Conservation (phyloP, 2,113 vertebrate genomes). For the Phocoena phocoena region DNA sequence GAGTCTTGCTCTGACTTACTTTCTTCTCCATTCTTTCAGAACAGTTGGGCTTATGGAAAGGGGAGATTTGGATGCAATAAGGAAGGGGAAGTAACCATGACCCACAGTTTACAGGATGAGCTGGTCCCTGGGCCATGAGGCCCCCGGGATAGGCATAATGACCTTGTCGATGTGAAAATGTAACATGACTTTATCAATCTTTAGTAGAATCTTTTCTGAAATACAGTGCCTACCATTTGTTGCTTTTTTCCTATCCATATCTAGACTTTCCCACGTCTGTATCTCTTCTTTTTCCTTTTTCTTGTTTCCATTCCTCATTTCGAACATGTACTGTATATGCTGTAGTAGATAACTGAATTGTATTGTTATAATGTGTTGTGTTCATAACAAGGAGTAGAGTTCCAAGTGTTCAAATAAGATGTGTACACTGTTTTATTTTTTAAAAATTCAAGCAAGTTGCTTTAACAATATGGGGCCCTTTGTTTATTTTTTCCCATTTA, state of each 20-base stretch:
- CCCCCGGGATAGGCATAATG: neutral
- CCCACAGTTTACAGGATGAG: neutral
- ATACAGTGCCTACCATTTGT: neutral
- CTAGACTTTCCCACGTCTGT: constrained; percentile 27
- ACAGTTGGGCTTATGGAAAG: neutral
- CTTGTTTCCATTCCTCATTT: neutral
- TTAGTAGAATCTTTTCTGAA: neutral
- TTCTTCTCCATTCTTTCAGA: neutral
- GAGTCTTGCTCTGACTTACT: neutral
- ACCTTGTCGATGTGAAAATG: constrained; percentile 27
- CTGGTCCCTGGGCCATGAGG: neutral
- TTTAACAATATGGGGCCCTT: neutral
- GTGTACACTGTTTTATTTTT: constrained; percentile 30
- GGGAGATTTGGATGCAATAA: neutral
- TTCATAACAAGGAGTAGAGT: neutral
- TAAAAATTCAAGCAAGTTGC: neutral
- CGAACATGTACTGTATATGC: neutral
- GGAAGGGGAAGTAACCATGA: neutral
- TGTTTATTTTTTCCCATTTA: neutral
- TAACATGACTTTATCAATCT: neutral
- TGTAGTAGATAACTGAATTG: constrained; percentile 1
- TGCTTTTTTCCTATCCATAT: constrained; percentile 26
- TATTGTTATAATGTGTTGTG: neutral
- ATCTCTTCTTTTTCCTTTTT: neutral
- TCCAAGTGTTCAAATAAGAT: neutral